Percentiles rank a stretch among this genome's conserved stretches.
phyloP scores from a whole-genome alignment of 2,797 vertebrate genomes.

The Xiphorhynchus erythropygius region DNA sequence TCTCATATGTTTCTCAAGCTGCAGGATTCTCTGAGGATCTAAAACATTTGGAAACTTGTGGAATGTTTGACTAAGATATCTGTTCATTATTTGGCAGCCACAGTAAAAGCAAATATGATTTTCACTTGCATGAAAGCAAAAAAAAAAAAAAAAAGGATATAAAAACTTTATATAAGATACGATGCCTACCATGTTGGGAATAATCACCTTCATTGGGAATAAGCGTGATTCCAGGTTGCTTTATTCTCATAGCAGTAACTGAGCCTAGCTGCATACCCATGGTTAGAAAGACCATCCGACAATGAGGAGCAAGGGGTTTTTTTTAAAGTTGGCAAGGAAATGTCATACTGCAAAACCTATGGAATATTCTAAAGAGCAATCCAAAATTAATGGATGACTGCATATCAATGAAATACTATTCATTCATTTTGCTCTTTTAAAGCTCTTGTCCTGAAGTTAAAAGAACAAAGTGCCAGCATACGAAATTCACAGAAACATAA shows the following conservation, averaged over 20 bases:
- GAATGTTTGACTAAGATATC: slow-evolving; percentile 55
- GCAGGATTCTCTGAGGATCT: slow-evolving; percentile 53
- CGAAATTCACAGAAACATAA: not conserved
- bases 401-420: fast-evolving
- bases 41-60: slow-evolving; percentile 60
- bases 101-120: not conserved
- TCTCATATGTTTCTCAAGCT: slow-evolving; percentile 68
- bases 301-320: not conserved
- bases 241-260: not conserved
- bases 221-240: not conserved
- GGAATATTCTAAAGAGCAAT: not conserved
- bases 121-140: not conserved
- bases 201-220: not conserved
- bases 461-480: not conserved
- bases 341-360: not conserved
- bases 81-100: slow-evolving; percentile 46
- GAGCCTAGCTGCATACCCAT: not conserved
- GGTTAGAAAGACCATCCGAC: not conserved
- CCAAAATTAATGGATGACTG: not conserved
- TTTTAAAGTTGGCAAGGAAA: not conserved
- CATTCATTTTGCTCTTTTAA: not conserved
- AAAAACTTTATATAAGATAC: not conserved
- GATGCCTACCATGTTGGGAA: fast-evolving
- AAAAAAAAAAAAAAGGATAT: not conserved
- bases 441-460: not conserved